These are phyloP conservation scores for Mythimna pallens DNA, from an alignment of 2,888 invertebrate genomes.

Conservation along the genomic window DNA sequence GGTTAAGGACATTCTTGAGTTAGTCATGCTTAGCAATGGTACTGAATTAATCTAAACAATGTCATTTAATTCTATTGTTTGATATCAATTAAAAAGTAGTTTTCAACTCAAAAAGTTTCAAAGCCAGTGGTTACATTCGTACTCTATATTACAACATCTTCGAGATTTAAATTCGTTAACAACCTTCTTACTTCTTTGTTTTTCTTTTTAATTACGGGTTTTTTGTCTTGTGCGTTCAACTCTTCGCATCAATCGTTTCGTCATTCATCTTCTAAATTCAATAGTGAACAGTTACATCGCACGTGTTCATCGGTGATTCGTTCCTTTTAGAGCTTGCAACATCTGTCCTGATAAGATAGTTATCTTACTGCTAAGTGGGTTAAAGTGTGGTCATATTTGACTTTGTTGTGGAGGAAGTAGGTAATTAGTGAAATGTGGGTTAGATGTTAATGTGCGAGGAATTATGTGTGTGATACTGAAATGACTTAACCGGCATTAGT, in stretches of 20 bases:
- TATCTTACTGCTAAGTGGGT: slow-evolving; percentile 60
- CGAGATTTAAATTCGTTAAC: background rate
- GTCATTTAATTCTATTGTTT: background rate
- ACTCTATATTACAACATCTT: background rate
- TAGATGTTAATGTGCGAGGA: slow-evolving; percentile 29
- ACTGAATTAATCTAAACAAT: slow-evolving; percentile 24
- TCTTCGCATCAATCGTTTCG: slow-evolving; percentile 68
- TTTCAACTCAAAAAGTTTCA: background rate
- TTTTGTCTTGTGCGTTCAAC: slow-evolving; percentile 2
- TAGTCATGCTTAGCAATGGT: slow-evolving; percentile 18
- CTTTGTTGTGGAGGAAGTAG: slow-evolving; percentile 37
- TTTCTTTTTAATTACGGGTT: background rate
- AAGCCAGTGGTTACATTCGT: background rate
- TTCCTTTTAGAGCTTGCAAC: slow-evolving; percentile 70
- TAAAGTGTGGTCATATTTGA: slow-evolving; percentile 53
- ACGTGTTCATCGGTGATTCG: slow-evolving; percentile 76
- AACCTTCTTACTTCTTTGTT: background rate
- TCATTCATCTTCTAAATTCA: slow-evolving; percentile 72
- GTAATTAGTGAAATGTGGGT: slow-evolving; percentile 49
- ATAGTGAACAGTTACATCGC: slow-evolving; percentile 72
- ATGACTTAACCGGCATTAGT: background rate
- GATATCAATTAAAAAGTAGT: background rate
- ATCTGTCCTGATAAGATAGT: slow-evolving; percentile 61
- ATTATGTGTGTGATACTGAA: background rate
- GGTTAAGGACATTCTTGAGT: slow-evolving; percentile 41